Conservation (phyloP, 2,113 vertebrate species). For the Echinops telfairi region DNA sequence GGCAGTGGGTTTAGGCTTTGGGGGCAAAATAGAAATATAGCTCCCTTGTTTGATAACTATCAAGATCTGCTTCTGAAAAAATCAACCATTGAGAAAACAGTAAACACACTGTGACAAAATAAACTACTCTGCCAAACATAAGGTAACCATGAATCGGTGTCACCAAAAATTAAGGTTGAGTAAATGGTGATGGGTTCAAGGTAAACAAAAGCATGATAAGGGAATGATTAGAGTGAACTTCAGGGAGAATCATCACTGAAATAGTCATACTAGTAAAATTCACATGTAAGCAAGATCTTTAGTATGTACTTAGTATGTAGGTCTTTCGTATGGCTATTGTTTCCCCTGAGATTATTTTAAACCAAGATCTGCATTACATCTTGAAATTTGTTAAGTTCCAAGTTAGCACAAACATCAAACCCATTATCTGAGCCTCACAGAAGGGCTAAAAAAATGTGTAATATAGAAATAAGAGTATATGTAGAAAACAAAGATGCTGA, state of each 20-base stretch:
- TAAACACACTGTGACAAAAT: background rate
- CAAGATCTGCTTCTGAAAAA: background rate
- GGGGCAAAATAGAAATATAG: no score
- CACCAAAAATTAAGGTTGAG: background rate
- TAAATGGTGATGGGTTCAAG: background rate
- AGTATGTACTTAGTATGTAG: no score
- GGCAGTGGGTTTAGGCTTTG: no score
- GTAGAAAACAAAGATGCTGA: background rate
- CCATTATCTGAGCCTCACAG: conserved; percentile 40
- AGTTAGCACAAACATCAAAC: conserved; percentile 2
- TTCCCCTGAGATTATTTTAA: conserved; percentile 33
- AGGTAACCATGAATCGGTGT: background rate
- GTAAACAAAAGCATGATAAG: background rate
- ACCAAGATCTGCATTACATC: conserved; percentile 58
- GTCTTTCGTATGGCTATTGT: background rate
- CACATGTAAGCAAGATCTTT: background rate
- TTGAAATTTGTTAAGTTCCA: conserved; percentile 64
- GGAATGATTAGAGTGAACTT: background rate
- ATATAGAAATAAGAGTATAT: background rate
- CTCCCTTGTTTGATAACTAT: no score
- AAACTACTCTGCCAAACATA: background rate
- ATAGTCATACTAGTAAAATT: no score
- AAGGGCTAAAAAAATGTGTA: conserved; percentile 1
- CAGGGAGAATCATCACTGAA: rapidly evolving
- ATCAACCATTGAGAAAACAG: background rate